Evolutionary conservation across 2,113 vertebrate genomes (phyloP).

Genomic region (Cavia aperea): DNA sequence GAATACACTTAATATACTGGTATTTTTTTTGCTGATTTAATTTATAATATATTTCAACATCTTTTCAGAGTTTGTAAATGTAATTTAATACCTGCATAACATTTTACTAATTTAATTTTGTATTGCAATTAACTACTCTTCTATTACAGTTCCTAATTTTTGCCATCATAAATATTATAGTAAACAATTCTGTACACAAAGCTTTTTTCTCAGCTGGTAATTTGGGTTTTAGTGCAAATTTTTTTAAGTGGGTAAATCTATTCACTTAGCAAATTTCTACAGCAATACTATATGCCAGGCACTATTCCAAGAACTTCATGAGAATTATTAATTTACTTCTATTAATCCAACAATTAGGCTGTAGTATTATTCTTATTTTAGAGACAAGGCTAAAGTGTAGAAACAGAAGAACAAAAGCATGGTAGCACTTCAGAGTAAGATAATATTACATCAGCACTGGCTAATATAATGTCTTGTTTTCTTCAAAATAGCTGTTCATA

Average conservation of each 20-base stretch:
- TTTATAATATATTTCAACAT: neutral
- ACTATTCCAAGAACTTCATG: neutral
- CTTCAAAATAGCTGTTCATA: too few species aligned
- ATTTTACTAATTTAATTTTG: constrained; percentile 4
- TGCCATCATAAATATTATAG: neutral
- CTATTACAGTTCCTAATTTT: neutral
- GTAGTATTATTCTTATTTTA: neutral
- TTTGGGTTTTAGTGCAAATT: neutral
- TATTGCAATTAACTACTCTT: neutral
- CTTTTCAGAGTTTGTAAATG: neutral
- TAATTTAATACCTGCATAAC: neutral
- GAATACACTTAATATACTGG: neutral
- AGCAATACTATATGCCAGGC: neutral
- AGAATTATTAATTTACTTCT: neutral
- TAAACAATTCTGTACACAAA: neutral
- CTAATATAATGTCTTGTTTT: too few species aligned
- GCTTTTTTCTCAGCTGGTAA: constrained; percentile 6
- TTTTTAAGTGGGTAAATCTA: neutral
- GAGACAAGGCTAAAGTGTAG: neutral
- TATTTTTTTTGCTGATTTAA: constrained; percentile 20
- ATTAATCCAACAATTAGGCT: neutral
- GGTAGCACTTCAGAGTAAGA: too few species aligned
- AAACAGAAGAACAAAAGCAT: too few species aligned
- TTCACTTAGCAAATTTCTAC: constrained; percentile 4
- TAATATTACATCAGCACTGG: too few species aligned